Evolutionary conservation across 2,113 vertebrate species (phyloP), one percentile per base, ranked within the genome.

Genomic region (Dromaius novaehollandiae): DNA sequence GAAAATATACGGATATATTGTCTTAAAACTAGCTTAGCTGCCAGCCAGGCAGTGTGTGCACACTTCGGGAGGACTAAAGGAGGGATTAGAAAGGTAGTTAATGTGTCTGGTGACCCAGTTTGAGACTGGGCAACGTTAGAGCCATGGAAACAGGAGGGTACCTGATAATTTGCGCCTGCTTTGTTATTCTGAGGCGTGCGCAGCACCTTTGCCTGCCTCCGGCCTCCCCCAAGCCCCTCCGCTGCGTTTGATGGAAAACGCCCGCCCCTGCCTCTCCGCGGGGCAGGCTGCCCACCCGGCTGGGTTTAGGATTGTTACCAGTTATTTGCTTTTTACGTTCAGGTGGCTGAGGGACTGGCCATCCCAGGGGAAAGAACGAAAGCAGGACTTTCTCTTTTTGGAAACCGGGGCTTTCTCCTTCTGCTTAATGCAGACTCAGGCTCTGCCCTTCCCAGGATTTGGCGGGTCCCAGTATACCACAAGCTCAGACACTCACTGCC

Each of bases 31-130:
- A 14, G 34, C 28, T 60, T 30, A 66, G 78, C 86, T 80, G 53
- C 55, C 68, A 38, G 68, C 53, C 53, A 6, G 0, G 30, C 1
- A 1, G 56, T 55, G 78, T 17, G 0, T 38, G 42, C 0, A 9
- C 28, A 9, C 3, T 8, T 73, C 56, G 1, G 1, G 51, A 36
- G 36, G 68, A 55, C 18, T 38, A 30, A 10, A 2, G 13, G 48
- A 32, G 84, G 24, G 24, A 56, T 77, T 71, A 56, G 78, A 50
- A 76, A 70, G 48, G n/a, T 48, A 70, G 56, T 28, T 74, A n/a
- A 0, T 32, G 46, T 55, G 60, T 22, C 74, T 53, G 44, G 22
- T 74, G 80, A 73, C 74, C 56, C 65, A 30, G 36, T 73, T 83
- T 16, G 74, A 15, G 30, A 58, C 36, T 40, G 63, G 46, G 44